phyloP scores from a whole-genome alignment of 2,797 vertebrate genomes.

The Lophotriccus pileatus region DNA sequence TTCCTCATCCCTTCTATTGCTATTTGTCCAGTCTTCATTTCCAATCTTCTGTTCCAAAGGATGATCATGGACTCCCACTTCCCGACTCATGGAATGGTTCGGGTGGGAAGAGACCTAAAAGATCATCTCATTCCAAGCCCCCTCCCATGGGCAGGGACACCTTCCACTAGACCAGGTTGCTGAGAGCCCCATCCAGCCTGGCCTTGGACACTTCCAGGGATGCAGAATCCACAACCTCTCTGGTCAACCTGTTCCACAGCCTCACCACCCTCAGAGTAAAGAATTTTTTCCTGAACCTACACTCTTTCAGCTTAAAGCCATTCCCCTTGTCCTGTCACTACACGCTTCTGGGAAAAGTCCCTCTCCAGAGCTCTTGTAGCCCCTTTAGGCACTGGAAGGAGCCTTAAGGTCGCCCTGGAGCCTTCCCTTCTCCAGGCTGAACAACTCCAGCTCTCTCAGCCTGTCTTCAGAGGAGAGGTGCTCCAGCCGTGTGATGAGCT shows the following conservation, averaged over 20 bases:
- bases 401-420: not conserved
- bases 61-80: not conserved
- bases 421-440: not conserved
- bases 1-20: not conserved
- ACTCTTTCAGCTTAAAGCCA: not conserved
- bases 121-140: accelerated
- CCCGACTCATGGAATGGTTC: not conserved
- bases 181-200: not conserved
- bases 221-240: accelerated
- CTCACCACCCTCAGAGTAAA: not conserved
- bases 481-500: not conserved
- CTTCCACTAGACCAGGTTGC: not conserved
- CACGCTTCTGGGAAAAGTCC: not conserved
- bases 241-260: not conserved
- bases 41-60: not conserved
- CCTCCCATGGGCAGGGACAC: not conserved
- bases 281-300: not conserved
- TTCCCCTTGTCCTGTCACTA: too few species aligned
- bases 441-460: not conserved
- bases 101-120: not conserved
- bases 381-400: not conserved
- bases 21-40: not conserved
- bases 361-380: not conserved
- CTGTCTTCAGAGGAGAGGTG: not conserved
- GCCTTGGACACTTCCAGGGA: not conserved